Base-by-base conservation (phyloP, 2,113 vertebrate genomes). In the Cyanoderma ruficeps region DNA sequence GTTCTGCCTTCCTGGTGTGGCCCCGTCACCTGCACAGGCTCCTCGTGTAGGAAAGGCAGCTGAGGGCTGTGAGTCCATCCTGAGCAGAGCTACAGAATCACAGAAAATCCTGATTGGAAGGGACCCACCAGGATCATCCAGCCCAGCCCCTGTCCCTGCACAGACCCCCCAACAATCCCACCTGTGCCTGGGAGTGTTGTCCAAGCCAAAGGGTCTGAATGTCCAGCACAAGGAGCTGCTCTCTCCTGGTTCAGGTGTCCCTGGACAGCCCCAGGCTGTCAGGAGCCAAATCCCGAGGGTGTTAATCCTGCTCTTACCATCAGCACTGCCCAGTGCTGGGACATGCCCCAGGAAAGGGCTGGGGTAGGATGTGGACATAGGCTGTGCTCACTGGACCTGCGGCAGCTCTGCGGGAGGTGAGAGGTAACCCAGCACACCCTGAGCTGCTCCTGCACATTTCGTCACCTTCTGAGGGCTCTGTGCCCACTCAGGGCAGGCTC, bases 391-490 rank as follows among this genome's bases (percentile, higher is more conserved):
- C 28, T 39, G 56, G 57, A 53, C 31, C 42, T 2, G 0, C 30
- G 44, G 5, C 35, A 78, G 55, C 27, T 8, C 3, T 69, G 41
- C 23, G 47, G 59, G 57, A 67, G 37, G 8, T 24, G 47, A 61
- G 42, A 23, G 2, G 1, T 1, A 27, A 24, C 72, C 72, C 50
- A 33, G n/a, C 50, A 16, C 27, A 4, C 12, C 42, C 44, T 20
- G 70, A 77, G 30, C 59, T 77, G 68, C 20, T 25, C 47, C 39
- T 71, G 41, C 31, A 16, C 23, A 19, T 11, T 53, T 10, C 9
- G 6, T 20, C 23, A 28, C 35, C n/a, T 28, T 27, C 39, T 0
- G 0, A 2, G 13, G 60, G 30, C 28, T 64, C 31, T 11, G 24
- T 33, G 28, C 37, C 46, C 15, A 4, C 9, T 8, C 64, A n/a